phyloP scores from a whole-genome alignment of 2,113 vertebrate genomes.

The Synodontis membranacea region DNA sequence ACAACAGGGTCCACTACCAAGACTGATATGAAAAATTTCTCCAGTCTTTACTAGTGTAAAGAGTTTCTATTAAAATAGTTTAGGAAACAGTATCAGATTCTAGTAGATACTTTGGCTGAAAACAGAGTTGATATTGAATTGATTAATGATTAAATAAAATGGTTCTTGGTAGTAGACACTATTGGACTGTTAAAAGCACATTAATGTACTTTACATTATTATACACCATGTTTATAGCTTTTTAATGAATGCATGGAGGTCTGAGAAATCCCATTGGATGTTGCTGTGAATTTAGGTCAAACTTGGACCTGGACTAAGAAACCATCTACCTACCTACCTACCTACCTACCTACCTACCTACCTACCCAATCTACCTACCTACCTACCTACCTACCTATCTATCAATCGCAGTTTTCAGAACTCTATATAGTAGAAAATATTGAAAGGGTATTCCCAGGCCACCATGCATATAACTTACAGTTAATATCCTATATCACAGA shows the following conservation, averaged over 20 bases:
- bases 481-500: neutral
- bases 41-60: neutral
- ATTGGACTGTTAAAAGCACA: neutral
- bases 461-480: neutral
- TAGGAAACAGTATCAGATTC: neutral
- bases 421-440: neutral
- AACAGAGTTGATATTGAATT: neutral
- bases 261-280: neutral
- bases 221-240: neutral
- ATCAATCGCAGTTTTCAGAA: neutral
- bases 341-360: too few species aligned
- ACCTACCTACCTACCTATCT: too few species aligned
- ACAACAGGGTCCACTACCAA: constrained; percentile 12
- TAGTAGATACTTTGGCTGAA: neutral
- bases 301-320: neutral
- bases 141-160: neutral
- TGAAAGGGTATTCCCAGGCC: neutral
- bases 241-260: neutral
- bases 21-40: neutral
- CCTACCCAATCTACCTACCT: too few species aligned
- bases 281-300: neutral
- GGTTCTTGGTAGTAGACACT: constrained; percentile 17
- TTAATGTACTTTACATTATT: neutral
- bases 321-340: too few species aligned
- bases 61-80: neutral